phyloP scores from a whole-genome alignment of 64 coral and sea anemone species.

The Porites australiensis region DNA sequence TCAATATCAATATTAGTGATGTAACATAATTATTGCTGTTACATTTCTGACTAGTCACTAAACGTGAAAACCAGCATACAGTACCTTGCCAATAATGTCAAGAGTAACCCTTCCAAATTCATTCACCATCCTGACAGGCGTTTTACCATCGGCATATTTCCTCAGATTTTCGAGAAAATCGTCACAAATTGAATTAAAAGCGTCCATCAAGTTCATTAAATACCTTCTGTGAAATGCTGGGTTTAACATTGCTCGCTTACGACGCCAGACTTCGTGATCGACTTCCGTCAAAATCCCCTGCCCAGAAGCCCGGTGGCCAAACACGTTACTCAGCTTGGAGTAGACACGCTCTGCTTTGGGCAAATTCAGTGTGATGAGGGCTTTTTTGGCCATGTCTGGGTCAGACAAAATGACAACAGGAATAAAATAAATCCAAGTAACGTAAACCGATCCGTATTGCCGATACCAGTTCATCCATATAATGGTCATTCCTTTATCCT shows the following conservation, averaged over 20 bases:
- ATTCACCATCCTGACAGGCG: slow-evolving; percentile 57
- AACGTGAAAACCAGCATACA: too few relatives aligned
- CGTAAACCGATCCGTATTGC: slow-evolving; percentile 29
- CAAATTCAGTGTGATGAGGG: slow-evolving; percentile 47
- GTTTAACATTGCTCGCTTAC: slow-evolving; percentile 68
- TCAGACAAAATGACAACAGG: slow-evolving; percentile 34
- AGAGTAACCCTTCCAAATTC: slow-evolving; percentile 87
- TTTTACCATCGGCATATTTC: slow-evolving; percentile 72
- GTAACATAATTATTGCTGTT: too few relatives aligned
- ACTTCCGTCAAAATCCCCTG: slow-evolving; percentile 57
- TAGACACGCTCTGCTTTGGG: slow-evolving; percentile 52
- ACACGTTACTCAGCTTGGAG: slow-evolving; percentile 1
- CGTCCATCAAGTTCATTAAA: slow-evolving; percentile 76
- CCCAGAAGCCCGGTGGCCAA: slow-evolving; percentile 45
- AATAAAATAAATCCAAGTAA: slow-evolving; percentile 67
- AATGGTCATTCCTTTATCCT: not conserved
- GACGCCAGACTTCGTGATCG: slow-evolving; percentile 62
- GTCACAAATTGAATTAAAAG: slow-evolving; percentile 69
- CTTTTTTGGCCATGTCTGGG: slow-evolving; percentile 68
- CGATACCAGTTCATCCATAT: slow-evolving; percentile 58
- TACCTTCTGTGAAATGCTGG: slow-evolving; percentile 85
- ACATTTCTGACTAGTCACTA: too few relatives aligned
- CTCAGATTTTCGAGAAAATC: slow-evolving; percentile 71
- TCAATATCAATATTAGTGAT: too few relatives aligned
- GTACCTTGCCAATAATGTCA: slow-evolving; percentile 87